Percentiles rank a stretch among this genome's conserved stretches.
These are phyloP conservation scores for Mesochorus sp. DNA, from an alignment of 2,888 invertebrate genomes.

Conservation along the genomic window DNA sequence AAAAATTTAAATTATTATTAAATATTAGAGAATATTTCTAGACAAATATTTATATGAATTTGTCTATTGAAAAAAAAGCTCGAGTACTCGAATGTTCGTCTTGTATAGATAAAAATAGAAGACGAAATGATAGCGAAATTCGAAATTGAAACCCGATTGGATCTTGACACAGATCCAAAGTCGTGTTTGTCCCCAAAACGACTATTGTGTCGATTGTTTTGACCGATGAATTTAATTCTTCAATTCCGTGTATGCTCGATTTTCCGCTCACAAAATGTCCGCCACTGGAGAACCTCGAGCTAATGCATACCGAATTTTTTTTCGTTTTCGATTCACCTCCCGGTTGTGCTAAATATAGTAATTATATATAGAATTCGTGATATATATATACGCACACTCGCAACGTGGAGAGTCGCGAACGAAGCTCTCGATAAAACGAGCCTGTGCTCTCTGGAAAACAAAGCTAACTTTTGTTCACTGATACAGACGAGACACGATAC, in stretches of 20 bases:
- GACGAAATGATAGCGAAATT: too few relatives aligned
- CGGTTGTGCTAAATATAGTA: slow-evolving; percentile 37
- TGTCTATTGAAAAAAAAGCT: too few relatives aligned
- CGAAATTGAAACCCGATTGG: slow-evolving; percentile 17
- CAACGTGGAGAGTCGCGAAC: background rate
- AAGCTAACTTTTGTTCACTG: background rate
- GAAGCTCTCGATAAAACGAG: background rate
- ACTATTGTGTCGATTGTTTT: background rate
- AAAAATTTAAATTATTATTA: too few relatives aligned
- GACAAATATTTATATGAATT: too few relatives aligned
- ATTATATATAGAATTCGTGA: background rate
- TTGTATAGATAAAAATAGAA: too few relatives aligned
- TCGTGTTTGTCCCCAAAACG: background rate
- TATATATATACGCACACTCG: background rate
- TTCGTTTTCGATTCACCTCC: background rate
- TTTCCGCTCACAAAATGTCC: slow-evolving; percentile 19
- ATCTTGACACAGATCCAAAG: slow-evolving; percentile 10
- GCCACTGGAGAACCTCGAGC: background rate
- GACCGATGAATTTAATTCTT: background rate
- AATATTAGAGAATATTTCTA: too few relatives aligned
- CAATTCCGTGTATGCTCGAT: background rate
- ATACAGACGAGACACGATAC: background rate
- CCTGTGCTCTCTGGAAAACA: background rate
- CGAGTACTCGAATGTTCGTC: too few relatives aligned
- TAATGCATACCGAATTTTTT: slow-evolving; percentile 10